These are phyloP conservation scores for Enchytraeus crypticus DNA, from an alignment of 2,888 invertebrate genomes.

Conservation along the genomic window DNA sequence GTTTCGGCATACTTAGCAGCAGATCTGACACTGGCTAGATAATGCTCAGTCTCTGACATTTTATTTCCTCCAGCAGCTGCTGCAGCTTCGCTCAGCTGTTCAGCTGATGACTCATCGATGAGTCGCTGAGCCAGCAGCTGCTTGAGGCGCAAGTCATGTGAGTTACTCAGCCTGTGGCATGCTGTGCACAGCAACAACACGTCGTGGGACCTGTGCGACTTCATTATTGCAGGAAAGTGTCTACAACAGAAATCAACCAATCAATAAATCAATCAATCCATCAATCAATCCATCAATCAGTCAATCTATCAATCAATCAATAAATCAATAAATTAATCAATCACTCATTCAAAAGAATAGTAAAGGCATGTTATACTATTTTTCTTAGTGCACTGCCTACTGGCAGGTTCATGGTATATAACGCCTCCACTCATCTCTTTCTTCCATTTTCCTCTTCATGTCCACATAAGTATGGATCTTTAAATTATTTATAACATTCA, in stretches of 20 bases:
- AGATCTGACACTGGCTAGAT: slow-evolving; percentile 39
- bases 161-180: slow-evolving; percentile 66
- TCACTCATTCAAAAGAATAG: too few relatives aligned
- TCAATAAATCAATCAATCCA: too few relatives aligned
- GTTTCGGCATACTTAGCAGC: slow-evolving; percentile 39
- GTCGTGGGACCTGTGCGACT: slow-evolving; percentile 73
- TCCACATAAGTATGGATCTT: too few relatives aligned
- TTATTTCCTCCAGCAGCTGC: background rate
- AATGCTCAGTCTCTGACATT: background rate
- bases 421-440: too few relatives aligned
- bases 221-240: slow-evolving; percentile 59
- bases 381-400: too few relatives aligned
- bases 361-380: too few relatives aligned
- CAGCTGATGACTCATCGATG: background rate
- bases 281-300: too few relatives aligned
- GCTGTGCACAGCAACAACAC: slow-evolving; percentile 62
- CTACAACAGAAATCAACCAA: slow-evolving; percentile 24
- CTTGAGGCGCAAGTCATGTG: slow-evolving; percentile 58
- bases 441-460: too few relatives aligned
- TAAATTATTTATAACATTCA: too few relatives aligned
- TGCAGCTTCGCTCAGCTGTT: background rate
- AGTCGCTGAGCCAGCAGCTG: slow-evolving; percentile 52
- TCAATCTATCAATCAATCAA: too few relatives aligned
- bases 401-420: too few relatives aligned
- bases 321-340: too few relatives aligned